These are phyloP conservation scores for Caenorhabditis plicata DNA, from an alignment of 2,888 invertebrate genomes.

Conservation along the genomic window DNA sequence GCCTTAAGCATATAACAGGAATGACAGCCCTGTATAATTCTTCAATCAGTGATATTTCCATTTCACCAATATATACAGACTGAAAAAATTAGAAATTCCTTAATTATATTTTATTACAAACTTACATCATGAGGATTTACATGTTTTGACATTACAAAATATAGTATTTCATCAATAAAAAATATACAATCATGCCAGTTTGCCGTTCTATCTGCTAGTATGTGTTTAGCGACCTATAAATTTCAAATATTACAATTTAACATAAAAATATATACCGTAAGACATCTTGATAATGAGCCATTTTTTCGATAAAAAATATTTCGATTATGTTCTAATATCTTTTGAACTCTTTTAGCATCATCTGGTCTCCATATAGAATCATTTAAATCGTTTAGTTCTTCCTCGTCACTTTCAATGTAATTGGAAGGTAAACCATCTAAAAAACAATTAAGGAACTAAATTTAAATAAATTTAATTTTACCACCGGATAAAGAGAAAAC, in stretches of 20 bases:
- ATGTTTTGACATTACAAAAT: slow-evolving; percentile 15
- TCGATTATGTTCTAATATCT: slow-evolving; percentile 4
- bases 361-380: slow-evolving; percentile 6
- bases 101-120: no score
- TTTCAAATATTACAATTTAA: not conserved
- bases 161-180: slow-evolving; percentile 26
- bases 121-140: slow-evolving; percentile 26
- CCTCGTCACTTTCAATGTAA: slow-evolving; percentile 26
- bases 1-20: slow-evolving; percentile 20
- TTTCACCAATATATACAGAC: slow-evolving; percentile 16
- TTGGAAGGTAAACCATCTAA: no score
- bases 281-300: slow-evolving; percentile 15
- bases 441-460: no score
- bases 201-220: slow-evolving; percentile 1
- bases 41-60: slow-evolving; percentile 12
- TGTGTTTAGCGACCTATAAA: slow-evolving; percentile 12
- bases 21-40: slow-evolving; percentile 17
- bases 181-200: not conserved
- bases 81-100: slow-evolving; percentile 16
- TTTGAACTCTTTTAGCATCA: slow-evolving; percentile 2
- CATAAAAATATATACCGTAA: slow-evolving; percentile 5
- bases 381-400: slow-evolving; percentile 11
- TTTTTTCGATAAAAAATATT: slow-evolving; percentile 18
- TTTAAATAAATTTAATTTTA: no score
- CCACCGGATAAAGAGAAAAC: slow-evolving; percentile 4